phyloP scores from a whole-genome alignment of 2,113 vertebrate species.

The Prolemur simus region DNA sequence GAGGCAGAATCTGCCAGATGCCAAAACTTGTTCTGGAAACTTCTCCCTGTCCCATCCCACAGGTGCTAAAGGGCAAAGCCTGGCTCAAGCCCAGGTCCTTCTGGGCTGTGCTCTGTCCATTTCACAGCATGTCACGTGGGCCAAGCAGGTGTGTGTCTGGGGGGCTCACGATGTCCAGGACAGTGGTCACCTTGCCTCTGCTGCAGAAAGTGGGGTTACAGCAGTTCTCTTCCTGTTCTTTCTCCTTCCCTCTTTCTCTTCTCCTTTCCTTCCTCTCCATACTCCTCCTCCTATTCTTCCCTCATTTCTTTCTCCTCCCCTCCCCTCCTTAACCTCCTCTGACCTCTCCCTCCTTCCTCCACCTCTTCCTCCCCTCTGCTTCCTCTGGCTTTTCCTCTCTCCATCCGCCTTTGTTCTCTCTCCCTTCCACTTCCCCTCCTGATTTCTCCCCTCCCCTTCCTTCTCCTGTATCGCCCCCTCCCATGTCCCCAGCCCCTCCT shows the following conservation, averaged over 20 bases:
- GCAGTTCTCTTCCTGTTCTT: neutral
- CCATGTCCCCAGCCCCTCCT: neutral
- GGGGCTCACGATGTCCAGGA: neutral
- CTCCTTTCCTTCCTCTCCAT: neutral
- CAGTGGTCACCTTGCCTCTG: accelerated
- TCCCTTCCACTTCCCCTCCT: neutral
- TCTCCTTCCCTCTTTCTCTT: neutral
- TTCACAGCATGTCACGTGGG: accelerated
- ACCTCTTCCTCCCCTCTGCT: neutral
- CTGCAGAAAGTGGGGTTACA: neutral
- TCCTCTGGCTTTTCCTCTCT: neutral
- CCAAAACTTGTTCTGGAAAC: neutral
- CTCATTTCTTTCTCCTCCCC: neutral
- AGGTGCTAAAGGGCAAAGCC: neutral
- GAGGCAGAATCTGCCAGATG: neutral
- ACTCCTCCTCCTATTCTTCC: neutral
- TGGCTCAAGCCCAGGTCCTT: neutral
- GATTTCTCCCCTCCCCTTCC: neutral
- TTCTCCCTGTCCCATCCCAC: neutral
- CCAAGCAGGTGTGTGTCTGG: neutral
- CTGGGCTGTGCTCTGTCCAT: neutral
- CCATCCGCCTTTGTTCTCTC: neutral
- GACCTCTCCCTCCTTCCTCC: no score
- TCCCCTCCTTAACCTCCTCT: neutral
- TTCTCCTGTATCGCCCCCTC: neutral